These are phyloP conservation scores for Anastrepha ludens DNA, from an alignment of 1,140 invertebrate species.

Conservation along the genomic window DNA sequence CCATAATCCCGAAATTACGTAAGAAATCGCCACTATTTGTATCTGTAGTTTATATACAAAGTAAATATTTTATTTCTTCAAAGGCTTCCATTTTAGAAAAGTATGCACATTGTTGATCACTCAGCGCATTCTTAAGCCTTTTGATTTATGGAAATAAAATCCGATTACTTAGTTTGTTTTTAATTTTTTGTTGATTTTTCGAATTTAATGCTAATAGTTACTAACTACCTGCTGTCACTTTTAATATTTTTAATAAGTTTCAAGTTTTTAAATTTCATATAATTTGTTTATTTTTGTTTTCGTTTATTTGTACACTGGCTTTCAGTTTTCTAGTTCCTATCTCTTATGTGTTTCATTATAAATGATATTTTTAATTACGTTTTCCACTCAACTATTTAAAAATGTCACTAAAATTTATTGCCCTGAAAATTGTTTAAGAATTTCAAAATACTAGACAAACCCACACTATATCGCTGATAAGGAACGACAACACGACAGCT, in stretches of 20 bases:
- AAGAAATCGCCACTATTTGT: too few relatives aligned
- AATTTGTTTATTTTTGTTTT: neutral
- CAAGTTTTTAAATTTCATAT: neutral
- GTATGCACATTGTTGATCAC: neutral
- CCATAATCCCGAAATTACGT: too few relatives aligned
- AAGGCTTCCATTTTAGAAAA: neutral
- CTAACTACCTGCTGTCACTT: conserved; percentile 18
- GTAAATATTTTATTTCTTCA: too few relatives aligned
- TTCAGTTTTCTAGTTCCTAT: too few relatives aligned
- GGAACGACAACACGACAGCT: neutral
- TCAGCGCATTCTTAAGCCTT: neutral
- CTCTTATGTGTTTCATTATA: neutral
- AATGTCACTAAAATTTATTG: conserved; percentile 7
- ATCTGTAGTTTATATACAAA: too few relatives aligned
- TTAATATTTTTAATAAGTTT: neutral
- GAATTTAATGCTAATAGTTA: neutral
- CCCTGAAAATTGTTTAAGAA: neutral
- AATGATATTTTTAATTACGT: conserved; percentile 25
- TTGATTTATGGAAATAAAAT: conserved; percentile 22
- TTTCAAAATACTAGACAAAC: neutral
- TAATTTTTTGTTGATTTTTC: neutral
- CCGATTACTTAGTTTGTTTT: neutral
- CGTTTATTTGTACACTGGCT: neutral
- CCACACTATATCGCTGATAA: neutral
- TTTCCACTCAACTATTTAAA: neutral